Percentiles rank a stretch among this genome's conserved stretches.
These are phyloP conservation scores for Sylvia borin DNA, from an alignment of 2,797 vertebrate species.

Conservation along the genomic window DNA sequence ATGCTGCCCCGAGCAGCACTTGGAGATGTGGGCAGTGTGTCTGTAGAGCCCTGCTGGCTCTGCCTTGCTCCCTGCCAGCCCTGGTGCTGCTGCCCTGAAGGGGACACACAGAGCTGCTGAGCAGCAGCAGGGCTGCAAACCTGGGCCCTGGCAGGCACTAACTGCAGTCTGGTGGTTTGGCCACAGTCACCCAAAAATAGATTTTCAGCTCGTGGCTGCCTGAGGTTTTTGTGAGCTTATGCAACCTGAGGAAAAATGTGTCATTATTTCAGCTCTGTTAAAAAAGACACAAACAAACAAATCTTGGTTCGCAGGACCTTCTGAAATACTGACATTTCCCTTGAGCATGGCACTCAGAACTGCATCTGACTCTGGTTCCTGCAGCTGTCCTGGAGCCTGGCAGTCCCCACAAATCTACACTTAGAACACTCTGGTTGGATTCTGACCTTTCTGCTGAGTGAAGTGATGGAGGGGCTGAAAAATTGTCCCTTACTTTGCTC, in stretches of 20 bases:
- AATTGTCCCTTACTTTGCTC: neutral
- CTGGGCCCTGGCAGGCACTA: neutral
- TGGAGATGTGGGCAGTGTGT: accelerated
- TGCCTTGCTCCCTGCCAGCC: neutral
- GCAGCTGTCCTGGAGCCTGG: neutral
- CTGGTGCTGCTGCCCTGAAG: neutral
- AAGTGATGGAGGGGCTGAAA: neutral
- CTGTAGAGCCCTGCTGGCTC: accelerated
- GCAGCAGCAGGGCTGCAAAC: neutral
- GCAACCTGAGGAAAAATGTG: neutral
- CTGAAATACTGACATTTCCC: neutral
- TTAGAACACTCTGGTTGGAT: neutral
- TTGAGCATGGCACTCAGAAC: neutral
- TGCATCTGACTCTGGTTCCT: neutral
- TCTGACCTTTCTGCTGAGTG: neutral
- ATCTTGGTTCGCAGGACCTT: neutral
- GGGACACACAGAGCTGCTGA: accelerated
- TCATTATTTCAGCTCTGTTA: neutral
- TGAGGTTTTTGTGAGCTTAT: neutral
- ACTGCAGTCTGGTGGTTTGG: neutral
- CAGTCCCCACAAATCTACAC: neutral
- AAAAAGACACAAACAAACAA: conserved; percentile 11
- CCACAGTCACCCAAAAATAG: neutral
- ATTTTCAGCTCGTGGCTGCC: neutral
- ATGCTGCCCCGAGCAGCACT: neutral